These are phyloP conservation scores for Xyrichtys novacula DNA, from an alignment of 2,797 vertebrate species.

Conservation along the genomic window DNA sequence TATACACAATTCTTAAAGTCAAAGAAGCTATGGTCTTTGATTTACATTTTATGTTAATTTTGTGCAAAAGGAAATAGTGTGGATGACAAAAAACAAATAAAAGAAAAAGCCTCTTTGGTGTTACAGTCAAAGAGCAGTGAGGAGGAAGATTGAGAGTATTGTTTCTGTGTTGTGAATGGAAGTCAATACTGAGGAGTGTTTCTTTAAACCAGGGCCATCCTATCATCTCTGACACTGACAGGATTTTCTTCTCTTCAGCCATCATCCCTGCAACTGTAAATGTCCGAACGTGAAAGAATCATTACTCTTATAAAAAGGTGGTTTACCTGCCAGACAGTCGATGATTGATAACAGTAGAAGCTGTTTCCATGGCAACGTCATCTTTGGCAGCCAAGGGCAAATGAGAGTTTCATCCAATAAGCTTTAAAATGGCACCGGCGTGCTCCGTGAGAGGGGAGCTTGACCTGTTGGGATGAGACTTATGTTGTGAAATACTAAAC, in stretches of 20 bases:
- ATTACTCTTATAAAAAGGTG: constrained; percentile 73
- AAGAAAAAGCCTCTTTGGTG: constrained; percentile 14
- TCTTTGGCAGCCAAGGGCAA: constrained; percentile 89
- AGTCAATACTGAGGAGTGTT: constrained; percentile 69
- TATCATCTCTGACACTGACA: constrained; percentile 66
- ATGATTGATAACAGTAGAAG: constrained; percentile 91
- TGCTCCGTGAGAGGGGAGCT: constrained; percentile 78
- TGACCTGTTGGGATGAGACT: constrained; percentile 81
- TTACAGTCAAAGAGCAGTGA: constrained; percentile 25
- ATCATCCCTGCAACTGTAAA: constrained; percentile 67
- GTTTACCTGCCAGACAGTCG: constrained; percentile 94
- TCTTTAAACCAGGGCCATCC: constrained; percentile 59
- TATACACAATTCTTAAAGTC: background rate
- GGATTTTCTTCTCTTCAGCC: constrained; percentile 59
- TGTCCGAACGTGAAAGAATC: constrained; percentile 72
- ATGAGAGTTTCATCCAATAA: constrained; percentile 85
- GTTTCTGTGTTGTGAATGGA: constrained; percentile 54
- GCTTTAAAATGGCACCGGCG: constrained; percentile 79
- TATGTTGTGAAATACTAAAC: constrained; percentile 58
- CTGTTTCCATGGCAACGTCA: constrained; percentile 96
- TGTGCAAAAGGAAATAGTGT: constrained; percentile 2
- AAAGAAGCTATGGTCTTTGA: constrained; percentile 10
- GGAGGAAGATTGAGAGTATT: constrained; percentile 54
- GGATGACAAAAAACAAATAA: constrained; percentile 24
- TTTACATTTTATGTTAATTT: constrained; percentile 19